Evolutionary conservation across 1,140 invertebrate genomes (phyloP).

Genomic region (Drosophila hydei): DNA sequence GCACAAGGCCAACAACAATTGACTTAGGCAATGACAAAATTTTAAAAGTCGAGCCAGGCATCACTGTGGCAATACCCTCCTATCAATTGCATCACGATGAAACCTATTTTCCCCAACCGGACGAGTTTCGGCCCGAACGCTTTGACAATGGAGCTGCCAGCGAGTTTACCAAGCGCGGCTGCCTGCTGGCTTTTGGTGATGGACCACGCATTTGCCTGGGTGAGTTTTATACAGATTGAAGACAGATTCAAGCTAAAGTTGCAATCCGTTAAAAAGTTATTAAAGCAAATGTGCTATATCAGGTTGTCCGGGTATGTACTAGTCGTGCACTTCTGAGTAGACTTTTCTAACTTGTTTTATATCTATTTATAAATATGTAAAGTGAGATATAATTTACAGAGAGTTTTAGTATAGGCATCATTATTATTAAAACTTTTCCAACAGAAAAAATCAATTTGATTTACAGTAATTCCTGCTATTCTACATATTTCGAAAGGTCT

Average conservation of each 20-base stretch:
- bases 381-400: too few species aligned
- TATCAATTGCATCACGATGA: conserved; percentile 73
- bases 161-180: conserved; percentile 58
- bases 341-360: too few species aligned
- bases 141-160: conserved; percentile 84
- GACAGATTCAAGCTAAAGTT: too few species aligned
- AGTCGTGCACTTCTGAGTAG: not conserved
- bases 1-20: conserved; percentile 81
- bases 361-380: too few species aligned
- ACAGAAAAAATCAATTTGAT: too few species aligned
- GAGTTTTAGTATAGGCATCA: too few species aligned
- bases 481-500: too few species aligned
- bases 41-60: conserved; percentile 57
- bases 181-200: conserved; percentile 86
- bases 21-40: conserved; percentile 62
- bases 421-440: too few species aligned
- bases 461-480: too few species aligned
- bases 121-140: conserved; percentile 86
- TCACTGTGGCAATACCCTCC: conserved; percentile 54
- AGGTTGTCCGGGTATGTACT: not conserved
- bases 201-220: conserved; percentile 88
- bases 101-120: conserved; percentile 85
- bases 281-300: too few species aligned
- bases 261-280: too few species aligned
- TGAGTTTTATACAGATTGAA: conserved; percentile 22